Conservation (phyloP, 2,113 vertebrate genomes). For the Istiophorus platypterus region DNA sequence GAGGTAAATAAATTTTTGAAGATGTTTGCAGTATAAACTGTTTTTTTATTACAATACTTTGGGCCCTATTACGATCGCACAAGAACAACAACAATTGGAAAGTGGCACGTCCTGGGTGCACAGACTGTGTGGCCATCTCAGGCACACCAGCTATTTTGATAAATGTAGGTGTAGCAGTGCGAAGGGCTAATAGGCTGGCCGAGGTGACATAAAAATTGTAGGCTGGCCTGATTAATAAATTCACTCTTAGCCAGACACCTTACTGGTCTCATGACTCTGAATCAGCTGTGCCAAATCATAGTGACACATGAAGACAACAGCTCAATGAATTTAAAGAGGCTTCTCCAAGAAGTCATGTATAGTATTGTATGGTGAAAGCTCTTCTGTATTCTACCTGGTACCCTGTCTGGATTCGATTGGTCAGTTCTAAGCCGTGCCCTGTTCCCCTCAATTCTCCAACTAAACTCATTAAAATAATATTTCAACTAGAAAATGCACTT, state of each 20-base stretch:
- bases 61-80: too few relatives aligned
- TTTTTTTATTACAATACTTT: neutral
- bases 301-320: neutral
- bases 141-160: neutral
- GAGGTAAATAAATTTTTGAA: conserved; percentile 84
- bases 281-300: neutral
- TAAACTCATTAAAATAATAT: too few relatives aligned
- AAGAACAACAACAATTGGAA: neutral
- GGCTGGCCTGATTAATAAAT: neutral
- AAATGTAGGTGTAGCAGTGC: neutral
- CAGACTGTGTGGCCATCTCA: neutral
- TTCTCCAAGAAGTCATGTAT: neutral
- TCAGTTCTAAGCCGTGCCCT: neutral
- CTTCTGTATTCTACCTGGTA: neutral
- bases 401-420: neutral
- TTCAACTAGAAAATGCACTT: too few relatives aligned
- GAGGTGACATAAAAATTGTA: neutral
- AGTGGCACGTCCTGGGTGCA: neutral
- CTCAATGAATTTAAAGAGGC: neutral
- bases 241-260: neutral
- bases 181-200: neutral
- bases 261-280: neutral
- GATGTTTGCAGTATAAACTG: neutral
- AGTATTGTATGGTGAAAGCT: neutral
- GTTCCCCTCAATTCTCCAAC: neutral